A percentile compares a stretch with the other conserved stretches of the same genome.
These are phyloP conservation scores for Ciconia stormi DNA, from an alignment of 2,113 vertebrate genomes.

Conservation along the genomic window DNA sequence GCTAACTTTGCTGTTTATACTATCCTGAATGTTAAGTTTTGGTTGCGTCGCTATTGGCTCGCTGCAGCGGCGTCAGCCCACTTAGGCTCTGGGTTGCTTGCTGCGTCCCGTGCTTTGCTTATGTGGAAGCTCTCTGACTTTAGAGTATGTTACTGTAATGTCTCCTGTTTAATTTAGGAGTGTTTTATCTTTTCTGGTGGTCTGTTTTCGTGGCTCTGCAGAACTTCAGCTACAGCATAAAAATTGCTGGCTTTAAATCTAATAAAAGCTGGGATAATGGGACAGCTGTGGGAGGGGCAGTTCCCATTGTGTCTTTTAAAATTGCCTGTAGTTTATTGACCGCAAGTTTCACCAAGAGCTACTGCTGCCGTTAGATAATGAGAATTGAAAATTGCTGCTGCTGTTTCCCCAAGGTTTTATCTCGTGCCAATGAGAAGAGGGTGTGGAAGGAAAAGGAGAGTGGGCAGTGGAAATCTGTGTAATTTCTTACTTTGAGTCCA, in stretches of 20 bases:
- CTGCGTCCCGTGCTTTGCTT: not conserved
- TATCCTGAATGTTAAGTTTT: not conserved
- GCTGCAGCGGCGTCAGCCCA: accelerated
- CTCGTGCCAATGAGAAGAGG: not conserved
- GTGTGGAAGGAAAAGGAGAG: not conserved
- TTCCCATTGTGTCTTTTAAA: slow-evolving; percentile 62
- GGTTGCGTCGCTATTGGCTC: accelerated
- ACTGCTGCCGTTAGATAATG: slow-evolving; percentile 60
- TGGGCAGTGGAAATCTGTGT: not conserved
- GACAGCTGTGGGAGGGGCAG: slow-evolving; percentile 64
- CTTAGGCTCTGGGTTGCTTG: not conserved
- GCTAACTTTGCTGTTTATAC: not conserved
- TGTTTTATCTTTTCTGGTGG: slow-evolving; percentile 58
- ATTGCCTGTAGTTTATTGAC: slow-evolving; percentile 70
- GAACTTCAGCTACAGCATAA: slow-evolving; percentile 49
- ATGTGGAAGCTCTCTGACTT: not conserved
- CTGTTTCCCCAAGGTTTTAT: slow-evolving; percentile 56
- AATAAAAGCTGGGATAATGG: slow-evolving; percentile 72
- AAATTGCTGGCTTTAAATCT: slow-evolving; percentile 60
- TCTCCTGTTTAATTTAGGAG: slow-evolving; percentile 36
- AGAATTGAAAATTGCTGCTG: slow-evolving; percentile 65
- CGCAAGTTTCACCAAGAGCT: slow-evolving; percentile 61
- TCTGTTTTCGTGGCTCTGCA: slow-evolving; percentile 60
- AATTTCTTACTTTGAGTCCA: slow-evolving; percentile 12
- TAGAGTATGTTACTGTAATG: not conserved